Percentiles rank a stretch among this genome's conserved stretches.
Conservation (phyloP, 2,888 invertebrate species). For the Spatulosminthurus flaviceps region DNA sequence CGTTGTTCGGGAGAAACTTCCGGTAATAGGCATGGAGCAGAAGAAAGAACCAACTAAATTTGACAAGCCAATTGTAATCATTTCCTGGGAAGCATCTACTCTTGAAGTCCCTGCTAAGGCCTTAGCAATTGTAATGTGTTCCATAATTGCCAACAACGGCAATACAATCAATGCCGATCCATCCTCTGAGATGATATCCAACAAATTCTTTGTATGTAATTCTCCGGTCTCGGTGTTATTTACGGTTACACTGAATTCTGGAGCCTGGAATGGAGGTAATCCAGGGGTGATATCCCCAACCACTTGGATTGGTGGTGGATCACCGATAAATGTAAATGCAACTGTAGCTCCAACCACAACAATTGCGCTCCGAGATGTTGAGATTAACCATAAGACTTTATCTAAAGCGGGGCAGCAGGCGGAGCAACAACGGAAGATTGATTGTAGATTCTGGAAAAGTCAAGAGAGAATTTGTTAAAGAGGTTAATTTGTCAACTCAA, state of each 20-base stretch:
- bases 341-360: constrained; percentile 78
- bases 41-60: constrained; percentile 69
- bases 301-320: constrained; percentile 41
- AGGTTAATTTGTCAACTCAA: too few relatives aligned
- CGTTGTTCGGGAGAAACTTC: constrained; percentile 68
- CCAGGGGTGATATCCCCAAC: constrained; percentile 74
- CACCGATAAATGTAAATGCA: constrained; percentile 65
- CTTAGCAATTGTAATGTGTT: constrained; percentile 93
- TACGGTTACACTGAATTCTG: constrained; percentile 71
- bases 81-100: constrained; percentile 68
- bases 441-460: constrained; percentile 53
- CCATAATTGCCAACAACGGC: constrained; percentile 86
- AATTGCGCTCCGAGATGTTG: constrained; percentile 79
- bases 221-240: constrained; percentile 69
- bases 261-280: constrained; percentile 73
- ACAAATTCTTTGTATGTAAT: constrained; percentile 70
- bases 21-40: constrained; percentile 68
- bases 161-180: constrained; percentile 86
- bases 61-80: constrained; percentile 65
- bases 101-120: constrained; percentile 73
- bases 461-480: too few relatives aligned
- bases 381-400: constrained; percentile 76
- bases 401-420: constrained; percentile 65
- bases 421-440: constrained; percentile 49
- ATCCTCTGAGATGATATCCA: constrained; percentile 79